Conservation (phyloP, 2,113 vertebrate species). For the Aptenodytes patagonicus region DNA sequence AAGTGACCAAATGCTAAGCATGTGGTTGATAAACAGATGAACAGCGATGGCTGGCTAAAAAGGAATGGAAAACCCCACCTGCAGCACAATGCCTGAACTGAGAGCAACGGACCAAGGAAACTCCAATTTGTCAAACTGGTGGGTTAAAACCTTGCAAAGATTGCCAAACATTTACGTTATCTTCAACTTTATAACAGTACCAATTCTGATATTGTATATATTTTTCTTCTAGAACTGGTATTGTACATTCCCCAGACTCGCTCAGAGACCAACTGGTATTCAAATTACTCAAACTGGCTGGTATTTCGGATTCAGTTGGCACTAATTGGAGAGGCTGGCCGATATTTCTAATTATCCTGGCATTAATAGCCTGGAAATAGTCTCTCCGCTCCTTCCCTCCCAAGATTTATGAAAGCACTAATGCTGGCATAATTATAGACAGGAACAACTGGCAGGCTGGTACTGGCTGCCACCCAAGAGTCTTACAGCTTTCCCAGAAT, state of each 20-base stretch:
- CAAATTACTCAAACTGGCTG: constrained; percentile 57
- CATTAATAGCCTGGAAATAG: constrained; percentile 69
- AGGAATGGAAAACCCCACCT: not conserved
- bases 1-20: not conserved
- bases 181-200: not conserved
- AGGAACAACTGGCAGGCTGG: constrained; percentile 47
- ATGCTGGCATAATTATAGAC: constrained; percentile 56
- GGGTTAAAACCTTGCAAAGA: not conserved
- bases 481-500: constrained; percentile 57
- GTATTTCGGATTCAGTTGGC: constrained; percentile 55
- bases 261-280: constrained; percentile 45
- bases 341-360: constrained; percentile 72
- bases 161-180: not conserved
- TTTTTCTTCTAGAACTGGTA: constrained; percentile 1
- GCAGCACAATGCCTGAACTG: not conserved
- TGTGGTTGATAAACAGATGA: not conserved
- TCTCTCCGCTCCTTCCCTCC: constrained; percentile 49
- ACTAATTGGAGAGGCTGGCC: constrained; percentile 61
- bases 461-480: constrained; percentile 52
- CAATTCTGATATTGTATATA: not conserved
- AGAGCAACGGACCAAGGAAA: not conserved
- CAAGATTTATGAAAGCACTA: constrained; percentile 60
- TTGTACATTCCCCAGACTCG: not conserved
- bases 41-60: not conserved
- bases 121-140: not conserved